These are phyloP conservation scores for Sphaerophoria rueppellii DNA, from an alignment of 2,888 invertebrate species.

Conservation along the genomic window DNA sequence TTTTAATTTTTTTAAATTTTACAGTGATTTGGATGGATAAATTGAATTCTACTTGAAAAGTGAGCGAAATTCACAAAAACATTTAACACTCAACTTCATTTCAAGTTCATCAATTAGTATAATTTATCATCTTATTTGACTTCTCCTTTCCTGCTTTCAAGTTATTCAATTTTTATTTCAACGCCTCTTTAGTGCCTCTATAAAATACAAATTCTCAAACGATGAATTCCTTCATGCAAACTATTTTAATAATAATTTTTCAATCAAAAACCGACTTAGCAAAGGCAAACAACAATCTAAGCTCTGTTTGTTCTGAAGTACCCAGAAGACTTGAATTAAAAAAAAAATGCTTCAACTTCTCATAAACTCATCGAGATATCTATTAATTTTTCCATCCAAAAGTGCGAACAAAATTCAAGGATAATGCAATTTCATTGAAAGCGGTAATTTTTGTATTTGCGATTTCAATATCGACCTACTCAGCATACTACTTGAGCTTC, in stretches of 20 bases:
- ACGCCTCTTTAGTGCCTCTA: background rate
- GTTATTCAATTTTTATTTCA: too few relatives aligned
- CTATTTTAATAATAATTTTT: slow-evolving; percentile 44
- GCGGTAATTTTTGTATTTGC: slow-evolving; percentile 66
- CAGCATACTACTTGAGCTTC: slow-evolving; percentile 63
- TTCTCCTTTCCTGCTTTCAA: too few relatives aligned
- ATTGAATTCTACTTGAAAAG: too few relatives aligned
- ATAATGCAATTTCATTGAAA: slow-evolving; percentile 68
- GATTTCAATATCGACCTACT: slow-evolving; percentile 62
- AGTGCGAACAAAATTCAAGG: slow-evolving; percentile 29
- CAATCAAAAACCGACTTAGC: slow-evolving; percentile 45
- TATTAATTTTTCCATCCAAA: slow-evolving; percentile 43
- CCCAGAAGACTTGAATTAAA: background rate
- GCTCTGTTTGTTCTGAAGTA: slow-evolving; percentile 7
- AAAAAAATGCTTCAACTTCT: slow-evolving; percentile 21
- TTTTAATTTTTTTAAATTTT: too few relatives aligned
- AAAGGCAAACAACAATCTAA: slow-evolving; percentile 46
- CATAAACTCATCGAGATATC: slow-evolving; percentile 10
- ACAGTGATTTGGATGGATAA: too few relatives aligned
- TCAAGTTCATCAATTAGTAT: too few relatives aligned
- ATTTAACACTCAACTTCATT: too few relatives aligned
- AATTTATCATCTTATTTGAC: too few relatives aligned
- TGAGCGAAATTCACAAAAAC: too few relatives aligned
- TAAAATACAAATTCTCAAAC: background rate
- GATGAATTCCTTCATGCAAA: slow-evolving; percentile 11